Evolutionary conservation across 2,888 invertebrate species (phyloP).

Genomic region (Ischnus inquisitorius): DNA sequence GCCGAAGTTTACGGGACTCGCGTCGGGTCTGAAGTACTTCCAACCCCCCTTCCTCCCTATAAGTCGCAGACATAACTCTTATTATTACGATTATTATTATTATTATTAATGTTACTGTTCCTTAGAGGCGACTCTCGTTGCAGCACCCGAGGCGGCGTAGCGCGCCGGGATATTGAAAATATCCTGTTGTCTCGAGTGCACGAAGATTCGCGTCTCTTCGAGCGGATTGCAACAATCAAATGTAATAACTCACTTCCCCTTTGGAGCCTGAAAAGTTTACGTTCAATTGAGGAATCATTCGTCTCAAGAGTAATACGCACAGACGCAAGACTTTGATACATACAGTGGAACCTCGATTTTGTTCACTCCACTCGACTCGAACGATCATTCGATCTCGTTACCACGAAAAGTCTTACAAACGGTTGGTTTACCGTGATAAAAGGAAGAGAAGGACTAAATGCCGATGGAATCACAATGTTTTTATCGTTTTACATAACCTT

Average conservation of each 20-base stretch:
- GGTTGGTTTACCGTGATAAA: no score
- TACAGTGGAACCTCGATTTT: no score
- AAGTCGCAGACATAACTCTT: slow-evolving; percentile 6
- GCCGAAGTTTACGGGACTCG: no score
- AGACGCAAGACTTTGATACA: no score
- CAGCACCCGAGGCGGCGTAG: not conserved
- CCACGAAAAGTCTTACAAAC: no score
- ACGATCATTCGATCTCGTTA: no score
- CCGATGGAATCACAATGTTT: no score
- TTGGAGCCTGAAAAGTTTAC: slow-evolving; percentile 10
- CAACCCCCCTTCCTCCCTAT: no score
- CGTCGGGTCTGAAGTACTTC: no score
- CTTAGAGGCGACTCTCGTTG: not conserved
- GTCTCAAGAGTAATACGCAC: not conserved
- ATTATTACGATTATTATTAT: slow-evolving; percentile 9
- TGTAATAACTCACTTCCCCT: slow-evolving; percentile 52
- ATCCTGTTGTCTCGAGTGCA: slow-evolving; percentile 43
- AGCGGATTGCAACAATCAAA: slow-evolving; percentile 25
- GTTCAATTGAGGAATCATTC: slow-evolving; percentile 48
- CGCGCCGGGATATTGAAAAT: slow-evolving; percentile 38
- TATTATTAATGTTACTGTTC: slow-evolving; percentile 24
- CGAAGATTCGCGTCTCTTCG: slow-evolving; percentile 31
- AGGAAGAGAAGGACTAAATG: no score
- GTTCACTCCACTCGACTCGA: no score
- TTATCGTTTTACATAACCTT: no score